phyloP scores from a whole-genome alignment of 92 coral and sea anemone genomes.

The Scolanthus callimorphus region DNA sequence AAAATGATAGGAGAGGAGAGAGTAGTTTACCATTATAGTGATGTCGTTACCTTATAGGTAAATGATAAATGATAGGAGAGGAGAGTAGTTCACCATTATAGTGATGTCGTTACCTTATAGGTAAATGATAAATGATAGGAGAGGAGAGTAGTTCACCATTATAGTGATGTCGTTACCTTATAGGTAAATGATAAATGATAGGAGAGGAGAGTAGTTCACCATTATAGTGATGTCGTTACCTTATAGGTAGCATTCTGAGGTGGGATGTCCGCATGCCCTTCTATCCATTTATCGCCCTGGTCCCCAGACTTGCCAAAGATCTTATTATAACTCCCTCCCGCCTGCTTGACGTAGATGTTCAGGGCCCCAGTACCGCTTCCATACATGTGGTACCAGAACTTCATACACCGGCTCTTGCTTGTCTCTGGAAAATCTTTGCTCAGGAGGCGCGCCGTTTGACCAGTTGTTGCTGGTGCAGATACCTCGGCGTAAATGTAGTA shows the following conservation, averaged over 20 bases:
- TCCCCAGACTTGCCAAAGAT: slow-evolving; percentile 60
- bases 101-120: too few relatives aligned
- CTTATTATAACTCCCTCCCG: slow-evolving; percentile 15
- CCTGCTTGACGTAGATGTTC: slow-evolving; percentile 40
- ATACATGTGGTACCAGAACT: slow-evolving; percentile 60
- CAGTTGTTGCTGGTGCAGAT: slow-evolving; percentile 32
- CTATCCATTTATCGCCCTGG: slow-evolving; percentile 68
- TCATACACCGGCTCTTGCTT: slow-evolving; percentile 54
- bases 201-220: too few relatives aligned
- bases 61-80: too few relatives aligned
- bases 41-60: too few relatives aligned
- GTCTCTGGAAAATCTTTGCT: slow-evolving; percentile 58
- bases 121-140: too few relatives aligned
- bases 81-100: too few relatives aligned
- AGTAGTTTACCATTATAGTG: too few relatives aligned
- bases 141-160: too few relatives aligned
- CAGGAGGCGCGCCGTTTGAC: slow-evolving; percentile 50
- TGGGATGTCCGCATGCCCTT: slow-evolving; percentile 27
- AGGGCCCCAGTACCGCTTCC: slow-evolving; percentile 75
- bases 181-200: too few relatives aligned
- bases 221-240: too few relatives aligned
- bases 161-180: too few relatives aligned
- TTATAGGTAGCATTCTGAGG: background rate
- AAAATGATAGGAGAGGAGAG: too few relatives aligned
- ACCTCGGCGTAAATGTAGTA: slow-evolving; percentile 56